Conservation (phyloP, 2,888 invertebrate genomes). For the Mythimna loreyi region DNA sequence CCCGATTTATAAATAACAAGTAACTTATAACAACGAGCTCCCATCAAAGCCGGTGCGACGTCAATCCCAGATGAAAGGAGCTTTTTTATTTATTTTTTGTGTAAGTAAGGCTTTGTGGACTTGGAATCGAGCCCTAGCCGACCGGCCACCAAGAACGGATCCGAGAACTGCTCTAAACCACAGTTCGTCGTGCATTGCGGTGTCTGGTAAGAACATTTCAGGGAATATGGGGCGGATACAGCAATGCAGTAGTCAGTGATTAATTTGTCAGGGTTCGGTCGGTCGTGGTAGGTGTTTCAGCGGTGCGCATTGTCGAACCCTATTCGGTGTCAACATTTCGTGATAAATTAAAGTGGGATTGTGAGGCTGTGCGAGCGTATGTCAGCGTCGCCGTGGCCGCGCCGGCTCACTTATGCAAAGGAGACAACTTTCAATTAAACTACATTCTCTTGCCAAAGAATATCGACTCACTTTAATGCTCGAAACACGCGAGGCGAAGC, state of each 20-base stretch:
- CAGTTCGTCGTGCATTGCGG: conserved; percentile 25
- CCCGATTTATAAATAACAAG: conserved; percentile 66
- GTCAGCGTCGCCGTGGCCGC: conserved; percentile 37
- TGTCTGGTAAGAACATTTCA: not conserved
- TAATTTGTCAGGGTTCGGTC: not conserved
- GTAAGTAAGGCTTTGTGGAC: conserved; percentile 63
- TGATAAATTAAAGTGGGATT: conserved; percentile 65
- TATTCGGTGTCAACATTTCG: conserved; percentile 63
- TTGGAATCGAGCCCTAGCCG: conserved; percentile 54
- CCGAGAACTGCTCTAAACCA: not conserved
- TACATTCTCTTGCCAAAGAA: conserved; percentile 37
- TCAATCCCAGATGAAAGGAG: conserved; percentile 75
- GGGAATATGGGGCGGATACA: not conserved
- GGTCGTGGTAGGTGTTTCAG: conserved; percentile 23
- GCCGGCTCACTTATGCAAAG: conserved; percentile 47
- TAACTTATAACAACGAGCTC: conserved; percentile 69
- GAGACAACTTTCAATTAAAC: conserved; percentile 51
- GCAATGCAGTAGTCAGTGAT: conserved; percentile 17
- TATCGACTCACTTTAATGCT: conserved; percentile 40
- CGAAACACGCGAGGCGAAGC: conserved; percentile 27
- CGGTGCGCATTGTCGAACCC: conserved; percentile 57
- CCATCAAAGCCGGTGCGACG: conserved; percentile 69
- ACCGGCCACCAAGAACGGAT: conserved; percentile 15
- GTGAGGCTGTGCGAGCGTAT: conserved; percentile 57
- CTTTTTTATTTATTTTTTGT: conserved; percentile 69